Evolutionary conservation across 2,888 invertebrate species (phyloP), one percentile per base, ranked within the genome.

Genomic region (Oxytorus armatus): DNA sequence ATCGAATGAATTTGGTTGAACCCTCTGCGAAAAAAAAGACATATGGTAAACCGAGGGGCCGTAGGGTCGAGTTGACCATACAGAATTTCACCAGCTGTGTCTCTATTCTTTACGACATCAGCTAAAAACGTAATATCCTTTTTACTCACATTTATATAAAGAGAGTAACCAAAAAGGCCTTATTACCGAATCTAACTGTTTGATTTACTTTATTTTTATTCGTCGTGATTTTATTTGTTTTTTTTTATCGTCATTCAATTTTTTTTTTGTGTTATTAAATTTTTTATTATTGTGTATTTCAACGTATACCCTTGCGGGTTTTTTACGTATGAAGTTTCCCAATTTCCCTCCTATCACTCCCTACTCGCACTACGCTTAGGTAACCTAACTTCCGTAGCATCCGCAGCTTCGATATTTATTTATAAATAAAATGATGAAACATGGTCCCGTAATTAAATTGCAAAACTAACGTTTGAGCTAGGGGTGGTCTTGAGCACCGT

Each of bases 1-100:
- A 69, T 18, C 33, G 61, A 63, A 63, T 39, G 61, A 69, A 44
- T 61, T 61, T 14, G 0, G 51, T n/a, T 25, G 29, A 44, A 42
- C 33, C 57, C 42, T 23, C 25, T 1, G 16, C 18, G 8, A 63
- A 65, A 47, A 42, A 25, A 23, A 47, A 51, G 61, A 36, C 44
- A 49, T 39, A 39, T 39, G 57, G 51, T 72, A 39, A 72, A 72
- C 63, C 18, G 18, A 25, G 14, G 29, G 57, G 36, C 39, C 21
- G 36, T 42, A 18, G 16, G 42, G 33, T 65, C 0, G 21, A 39
- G 36, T 44, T 49, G 39, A 66, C 51, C 51, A 29, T 33, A 42
- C 10, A 11, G 25, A 59, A 8, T 47, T 66, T 66, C 25, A 23
- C 49, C 66, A 75, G 55, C 47, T 25, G 23, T 44, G 11, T 11